Conservation (phyloP, 2,888 invertebrate species). For the Oxyteleia sp. region DNA sequence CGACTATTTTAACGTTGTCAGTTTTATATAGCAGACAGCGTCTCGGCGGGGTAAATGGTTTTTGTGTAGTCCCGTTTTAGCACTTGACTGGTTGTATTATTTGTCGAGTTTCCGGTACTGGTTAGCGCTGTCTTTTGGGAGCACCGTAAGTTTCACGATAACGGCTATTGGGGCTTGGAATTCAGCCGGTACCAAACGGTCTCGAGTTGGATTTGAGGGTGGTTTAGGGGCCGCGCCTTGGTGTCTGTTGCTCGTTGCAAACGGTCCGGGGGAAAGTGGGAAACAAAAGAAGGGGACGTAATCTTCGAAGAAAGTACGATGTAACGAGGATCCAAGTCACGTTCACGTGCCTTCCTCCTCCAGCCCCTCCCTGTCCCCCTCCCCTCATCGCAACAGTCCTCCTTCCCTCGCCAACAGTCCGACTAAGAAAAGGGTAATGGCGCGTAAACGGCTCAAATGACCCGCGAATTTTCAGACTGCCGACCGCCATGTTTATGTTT, state of each 20-base stretch:
- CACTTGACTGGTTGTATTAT: conserved; percentile 70
- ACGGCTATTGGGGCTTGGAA: conserved; percentile 74
- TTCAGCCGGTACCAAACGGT: conserved; percentile 65
- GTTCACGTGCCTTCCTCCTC: conserved; percentile 67
- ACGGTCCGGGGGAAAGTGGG: too few relatives aligned
- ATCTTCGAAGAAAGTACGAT: conserved; percentile 77
- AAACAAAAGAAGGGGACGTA: too few relatives aligned
- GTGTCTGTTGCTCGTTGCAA: too few relatives aligned
- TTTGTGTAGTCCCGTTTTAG: conserved; percentile 42
- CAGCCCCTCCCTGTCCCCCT: not conserved
- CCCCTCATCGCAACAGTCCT: too few relatives aligned
- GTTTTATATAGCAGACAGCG: conserved; percentile 25
- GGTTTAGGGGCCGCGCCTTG: conserved; percentile 49
- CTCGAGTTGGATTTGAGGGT: conserved; percentile 56
- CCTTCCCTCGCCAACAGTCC: too few relatives aligned
- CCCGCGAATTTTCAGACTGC: conserved; percentile 85
- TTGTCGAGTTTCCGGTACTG: conserved; percentile 70
- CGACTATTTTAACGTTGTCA: conserved; percentile 38
- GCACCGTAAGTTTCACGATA: conserved; percentile 74
- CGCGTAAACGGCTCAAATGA: conserved; percentile 87
- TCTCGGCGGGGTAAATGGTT: conserved; percentile 23
- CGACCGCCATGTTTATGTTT: conserved; percentile 83
- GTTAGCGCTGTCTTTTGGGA: conserved; percentile 65
- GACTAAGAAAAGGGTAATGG: conserved; percentile 86
- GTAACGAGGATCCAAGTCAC: conserved; percentile 81